Evolutionary conservation across 2,888 invertebrate genomes (phyloP).

Genomic region (Caenorhabditis sulstoni): DNA sequence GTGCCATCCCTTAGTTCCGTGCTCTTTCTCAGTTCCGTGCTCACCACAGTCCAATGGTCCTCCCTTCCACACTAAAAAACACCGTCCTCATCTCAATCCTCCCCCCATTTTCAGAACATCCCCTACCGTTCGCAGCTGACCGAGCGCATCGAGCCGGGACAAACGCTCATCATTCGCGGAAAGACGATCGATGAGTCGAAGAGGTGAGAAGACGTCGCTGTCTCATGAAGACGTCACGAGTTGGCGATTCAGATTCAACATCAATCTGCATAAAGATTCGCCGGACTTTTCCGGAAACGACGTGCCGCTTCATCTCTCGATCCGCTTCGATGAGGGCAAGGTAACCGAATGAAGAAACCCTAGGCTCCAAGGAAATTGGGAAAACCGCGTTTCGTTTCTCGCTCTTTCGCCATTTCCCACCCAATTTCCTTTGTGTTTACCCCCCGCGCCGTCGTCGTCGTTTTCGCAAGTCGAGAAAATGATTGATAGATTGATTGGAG

Average conservation of each 20-base stretch:
- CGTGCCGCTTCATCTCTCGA: conserved; percentile 72
- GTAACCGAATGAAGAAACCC: conserved; percentile 37
- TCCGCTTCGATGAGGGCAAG: conserved; percentile 76
- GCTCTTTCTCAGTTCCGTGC: not conserved
- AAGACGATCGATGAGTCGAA: conserved; percentile 70
- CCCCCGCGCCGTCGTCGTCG: too few relatives aligned
- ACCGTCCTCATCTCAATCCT: not conserved
- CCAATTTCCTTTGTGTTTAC: conserved; percentile 1
- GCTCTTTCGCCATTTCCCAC: too few relatives aligned
- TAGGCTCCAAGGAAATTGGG: too few relatives aligned
- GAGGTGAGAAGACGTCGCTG: too few relatives aligned
- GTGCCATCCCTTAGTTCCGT: not conserved
- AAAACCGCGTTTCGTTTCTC: too few relatives aligned
- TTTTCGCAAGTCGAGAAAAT: conserved; percentile 49
- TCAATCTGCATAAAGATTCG: conserved; percentile 74
- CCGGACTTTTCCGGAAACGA: conserved; percentile 75
- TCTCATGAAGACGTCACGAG: too few relatives aligned
- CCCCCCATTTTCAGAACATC: conserved; percentile 72
- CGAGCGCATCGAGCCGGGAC: conserved; percentile 76
- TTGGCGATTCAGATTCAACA: conserved; percentile 69
- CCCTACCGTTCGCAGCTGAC: conserved; percentile 74
- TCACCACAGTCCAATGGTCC: too few relatives aligned
- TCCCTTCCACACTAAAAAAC: not conserved
- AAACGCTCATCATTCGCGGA: conserved; percentile 73
- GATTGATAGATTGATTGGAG: conserved; percentile 39